phyloP scores from a whole-genome alignment of 2,113 vertebrate species.

The Corythaixoides concolor region DNA sequence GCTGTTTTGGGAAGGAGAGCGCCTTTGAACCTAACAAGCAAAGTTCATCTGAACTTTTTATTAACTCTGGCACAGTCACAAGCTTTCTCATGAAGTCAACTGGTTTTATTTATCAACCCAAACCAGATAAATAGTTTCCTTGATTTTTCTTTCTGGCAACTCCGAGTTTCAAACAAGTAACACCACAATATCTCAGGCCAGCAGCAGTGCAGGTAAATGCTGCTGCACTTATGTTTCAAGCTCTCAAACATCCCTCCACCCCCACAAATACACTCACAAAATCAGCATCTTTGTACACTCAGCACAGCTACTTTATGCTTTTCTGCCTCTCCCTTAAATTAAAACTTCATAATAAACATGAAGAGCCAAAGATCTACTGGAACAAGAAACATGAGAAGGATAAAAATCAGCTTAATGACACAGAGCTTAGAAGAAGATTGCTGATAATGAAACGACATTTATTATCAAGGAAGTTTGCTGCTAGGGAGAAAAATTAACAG shows the following conservation, averaged over 20 bases:
- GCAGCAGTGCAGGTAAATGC: not conserved
- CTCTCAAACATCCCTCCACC: not conserved
- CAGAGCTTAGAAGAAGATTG: not conserved
- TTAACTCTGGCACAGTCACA: slow-evolving; percentile 46
- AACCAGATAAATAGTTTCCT: slow-evolving; percentile 13
- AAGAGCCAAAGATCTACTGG: not conserved
- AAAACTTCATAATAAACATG: not conserved
- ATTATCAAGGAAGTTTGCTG: not conserved
- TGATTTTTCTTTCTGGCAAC: not conserved
- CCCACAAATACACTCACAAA: not conserved
- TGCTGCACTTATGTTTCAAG: too few relatives aligned
- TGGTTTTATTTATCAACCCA: slow-evolving; percentile 32
- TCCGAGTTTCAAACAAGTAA: not conserved
- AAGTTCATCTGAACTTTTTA: slow-evolving; percentile 53
- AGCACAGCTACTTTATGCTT: not conserved
- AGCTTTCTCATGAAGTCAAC: slow-evolving; percentile 5
- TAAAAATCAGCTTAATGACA: not conserved
- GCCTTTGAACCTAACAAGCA: slow-evolving; percentile 36
- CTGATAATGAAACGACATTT: not conserved
- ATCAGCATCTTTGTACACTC: not conserved
- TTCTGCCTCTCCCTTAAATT: not conserved
- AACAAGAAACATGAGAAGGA: not conserved
- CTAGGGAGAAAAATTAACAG: not conserved
- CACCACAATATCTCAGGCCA: not conserved
- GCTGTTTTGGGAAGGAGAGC: not conserved